Conservation (phyloP, 2,888 invertebrate genomes). For the Lasiommata megera region DNA sequence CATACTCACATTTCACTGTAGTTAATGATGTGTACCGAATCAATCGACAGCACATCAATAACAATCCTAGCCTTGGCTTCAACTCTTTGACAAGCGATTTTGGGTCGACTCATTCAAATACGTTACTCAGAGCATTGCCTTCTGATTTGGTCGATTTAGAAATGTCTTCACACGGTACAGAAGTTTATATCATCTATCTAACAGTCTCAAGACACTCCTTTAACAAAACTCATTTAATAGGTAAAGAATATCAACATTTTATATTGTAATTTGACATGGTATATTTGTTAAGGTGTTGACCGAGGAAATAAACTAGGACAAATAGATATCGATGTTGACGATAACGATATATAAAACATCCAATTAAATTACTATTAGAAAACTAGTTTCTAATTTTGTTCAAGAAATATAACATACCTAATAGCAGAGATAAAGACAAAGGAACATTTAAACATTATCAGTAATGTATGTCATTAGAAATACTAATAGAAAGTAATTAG, state of each 20-base stretch:
- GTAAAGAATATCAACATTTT: background rate
- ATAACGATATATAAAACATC: background rate
- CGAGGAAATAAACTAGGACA: background rate
- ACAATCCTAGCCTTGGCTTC: constrained; percentile 41
- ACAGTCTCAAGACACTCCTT: too few relatives aligned
- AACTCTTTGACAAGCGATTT: constrained; percentile 41
- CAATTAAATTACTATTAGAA: background rate
- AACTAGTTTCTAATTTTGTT: too few relatives aligned
- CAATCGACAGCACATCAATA: constrained; percentile 53
- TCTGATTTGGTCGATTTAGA: background rate
- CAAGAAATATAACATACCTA: too few relatives aligned
- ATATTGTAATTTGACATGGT: background rate
- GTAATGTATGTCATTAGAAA: background rate
- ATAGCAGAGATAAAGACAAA: too few relatives aligned
- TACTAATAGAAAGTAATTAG: background rate
- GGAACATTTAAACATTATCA: background rate
- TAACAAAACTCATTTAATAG: background rate
- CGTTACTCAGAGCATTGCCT: constrained; percentile 16
- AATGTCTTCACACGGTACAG: background rate
- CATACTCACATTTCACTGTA: constrained; percentile 46
- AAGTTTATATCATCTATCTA: too few relatives aligned
- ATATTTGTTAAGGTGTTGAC: background rate
- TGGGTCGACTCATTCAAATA: constrained; percentile 33
- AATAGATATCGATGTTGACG: background rate
- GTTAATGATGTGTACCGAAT: constrained; percentile 53